phyloP scores from a whole-genome alignment of 2,113 vertebrate species.

The Mellivora capensis region DNA sequence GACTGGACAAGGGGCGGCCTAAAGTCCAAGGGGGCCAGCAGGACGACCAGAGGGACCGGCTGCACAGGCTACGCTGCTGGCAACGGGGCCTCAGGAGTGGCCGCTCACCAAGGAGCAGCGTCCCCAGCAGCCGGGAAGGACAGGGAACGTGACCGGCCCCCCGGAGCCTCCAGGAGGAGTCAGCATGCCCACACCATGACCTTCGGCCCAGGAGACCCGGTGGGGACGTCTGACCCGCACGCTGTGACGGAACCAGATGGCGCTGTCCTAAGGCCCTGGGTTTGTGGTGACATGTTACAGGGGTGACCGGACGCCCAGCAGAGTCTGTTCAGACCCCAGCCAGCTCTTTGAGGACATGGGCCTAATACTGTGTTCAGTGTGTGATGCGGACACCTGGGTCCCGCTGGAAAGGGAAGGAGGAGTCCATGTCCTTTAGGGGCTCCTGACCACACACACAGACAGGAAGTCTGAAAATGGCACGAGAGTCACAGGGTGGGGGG shows the following conservation, averaged over 20 bases:
- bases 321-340: neutral
- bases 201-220: neutral
- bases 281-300: too few species aligned
- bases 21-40: neutral
- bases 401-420: neutral
- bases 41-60: neutral
- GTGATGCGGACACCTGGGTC: neutral
- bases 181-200: neutral
- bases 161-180: neutral
- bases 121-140: too few species aligned
- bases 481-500: neutral
- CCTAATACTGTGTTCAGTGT: fast-evolving
- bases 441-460: neutral
- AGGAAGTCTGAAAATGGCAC: neutral
- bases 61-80: too few species aligned
- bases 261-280: fast-evolving
- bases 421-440: fast-evolving
- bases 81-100: neutral
- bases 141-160: neutral
- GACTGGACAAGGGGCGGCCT: neutral
- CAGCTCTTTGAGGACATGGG: neutral
- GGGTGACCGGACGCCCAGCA: neutral
- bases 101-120: fast-evolving
- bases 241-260: neutral
- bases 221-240: fast-evolving